These are phyloP conservation scores for Pararge aegeria DNA, from an alignment of 1,140 invertebrate species.

Conservation along the genomic window DNA sequence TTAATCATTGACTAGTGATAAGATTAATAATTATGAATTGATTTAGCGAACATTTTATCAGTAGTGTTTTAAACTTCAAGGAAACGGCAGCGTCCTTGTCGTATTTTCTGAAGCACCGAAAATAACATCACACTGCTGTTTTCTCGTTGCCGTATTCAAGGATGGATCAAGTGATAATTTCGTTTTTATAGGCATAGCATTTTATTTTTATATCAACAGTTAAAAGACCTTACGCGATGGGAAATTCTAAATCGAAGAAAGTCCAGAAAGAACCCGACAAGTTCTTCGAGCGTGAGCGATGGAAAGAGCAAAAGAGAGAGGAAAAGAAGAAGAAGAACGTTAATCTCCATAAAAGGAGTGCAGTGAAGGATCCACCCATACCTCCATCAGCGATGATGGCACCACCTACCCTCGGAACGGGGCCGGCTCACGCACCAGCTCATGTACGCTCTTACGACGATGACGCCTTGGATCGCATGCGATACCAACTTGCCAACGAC, in stretches of 20 bases:
- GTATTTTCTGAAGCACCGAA: constrained; percentile 3
- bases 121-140: not conserved
- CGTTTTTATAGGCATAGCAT: not conserved
- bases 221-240: constrained; percentile 49
- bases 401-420: constrained; percentile 18
- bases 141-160: not conserved
- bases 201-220: not conserved
- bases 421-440: constrained; percentile 37
- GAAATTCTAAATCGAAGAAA: constrained; percentile 67
- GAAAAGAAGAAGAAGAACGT: constrained; percentile 53
- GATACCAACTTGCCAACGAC: constrained; percentile 81
- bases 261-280: constrained; percentile 64
- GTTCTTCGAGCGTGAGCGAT: constrained; percentile 67
- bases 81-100: constrained; percentile 16
- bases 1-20: constrained; percentile 57
- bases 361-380: constrained; percentile 44
- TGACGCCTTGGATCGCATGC: constrained; percentile 75
- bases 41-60: constrained; percentile 41
- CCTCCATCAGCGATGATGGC: constrained; percentile 23
- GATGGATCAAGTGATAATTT: constrained; percentile 1
- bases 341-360: constrained; percentile 47
- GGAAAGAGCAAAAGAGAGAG: constrained; percentile 63
- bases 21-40: constrained; percentile 45
- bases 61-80: constrained; percentile 32
- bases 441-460: constrained; percentile 69